Conservation (phyloP, 2,113 vertebrate genomes). For the Nerophis ophidion region DNA sequence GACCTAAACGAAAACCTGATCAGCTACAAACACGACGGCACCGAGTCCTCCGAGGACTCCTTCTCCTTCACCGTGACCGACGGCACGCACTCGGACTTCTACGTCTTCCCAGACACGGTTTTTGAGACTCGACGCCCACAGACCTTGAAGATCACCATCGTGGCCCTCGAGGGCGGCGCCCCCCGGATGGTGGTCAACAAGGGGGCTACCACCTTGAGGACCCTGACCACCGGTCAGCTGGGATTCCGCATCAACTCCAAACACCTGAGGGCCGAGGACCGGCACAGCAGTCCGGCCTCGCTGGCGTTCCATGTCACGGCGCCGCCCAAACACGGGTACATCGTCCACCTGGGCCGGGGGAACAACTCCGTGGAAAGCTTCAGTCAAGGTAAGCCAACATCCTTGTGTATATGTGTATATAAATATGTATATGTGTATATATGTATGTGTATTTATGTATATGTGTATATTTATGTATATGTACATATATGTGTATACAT, state of each 20-base stretch:
- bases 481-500: too few species aligned
- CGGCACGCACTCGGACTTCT: constrained; percentile 87
- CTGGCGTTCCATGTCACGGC: constrained; percentile 78
- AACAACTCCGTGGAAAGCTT: constrained; percentile 85
- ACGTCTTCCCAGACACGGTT: constrained; percentile 86
- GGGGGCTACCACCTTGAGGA: constrained; percentile 79
- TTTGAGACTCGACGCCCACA: constrained; percentile 86
- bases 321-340: constrained; percentile 79
- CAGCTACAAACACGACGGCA: constrained; percentile 89
- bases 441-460: too few species aligned
- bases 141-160: constrained; percentile 82
- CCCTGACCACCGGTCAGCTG: constrained; percentile 76
- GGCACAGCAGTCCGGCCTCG: constrained; percentile 75
- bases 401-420: too few species aligned
- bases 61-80: constrained; percentile 92
- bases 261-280: constrained; percentile 80
- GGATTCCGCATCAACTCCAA: constrained; percentile 84
- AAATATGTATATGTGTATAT: too few species aligned
- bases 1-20: constrained; percentile 94
- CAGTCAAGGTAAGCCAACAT: constrained; percentile 82
- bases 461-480: too few species aligned
- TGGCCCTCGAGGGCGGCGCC: constrained; percentile 76
- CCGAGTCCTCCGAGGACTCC: constrained; percentile 79
- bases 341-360: constrained; percentile 80
- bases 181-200: constrained; percentile 86